Evolutionary conservation across 2,888 invertebrate species (phyloP).

Genomic region (Nineta flava): DNA sequence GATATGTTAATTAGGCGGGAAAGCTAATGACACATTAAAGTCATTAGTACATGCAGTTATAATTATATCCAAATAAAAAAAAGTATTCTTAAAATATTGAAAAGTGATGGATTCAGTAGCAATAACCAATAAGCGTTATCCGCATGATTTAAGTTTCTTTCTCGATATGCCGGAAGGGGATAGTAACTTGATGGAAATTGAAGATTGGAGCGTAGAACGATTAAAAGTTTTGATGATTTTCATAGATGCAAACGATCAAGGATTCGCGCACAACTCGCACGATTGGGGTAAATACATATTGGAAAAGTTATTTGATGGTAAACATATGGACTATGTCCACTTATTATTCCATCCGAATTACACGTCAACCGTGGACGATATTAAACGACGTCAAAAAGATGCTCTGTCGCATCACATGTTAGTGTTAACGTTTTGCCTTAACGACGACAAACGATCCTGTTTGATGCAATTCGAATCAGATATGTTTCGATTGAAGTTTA

Average conservation of each 20-base stretch:
- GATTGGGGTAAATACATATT: slow-evolving; percentile 51
- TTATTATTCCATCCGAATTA: slow-evolving; percentile 39
- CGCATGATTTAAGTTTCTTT: slow-evolving; percentile 67
- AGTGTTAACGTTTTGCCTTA: slow-evolving; percentile 77
- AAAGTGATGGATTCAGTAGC: too few species aligned
- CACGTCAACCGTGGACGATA: slow-evolving; percentile 39
- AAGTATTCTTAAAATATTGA: too few species aligned
- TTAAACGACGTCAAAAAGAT: slow-evolving; percentile 58
- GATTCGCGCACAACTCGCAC: slow-evolving; percentile 41
- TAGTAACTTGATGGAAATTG: slow-evolving; percentile 69
- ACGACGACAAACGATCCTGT: slow-evolving; percentile 75
- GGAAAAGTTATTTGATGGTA: slow-evolving; percentile 48
- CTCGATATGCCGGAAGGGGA: slow-evolving; percentile 54
- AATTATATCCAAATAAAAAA: too few species aligned
- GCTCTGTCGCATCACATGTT: slow-evolving; percentile 88
- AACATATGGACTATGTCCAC: slow-evolving; percentile 45
- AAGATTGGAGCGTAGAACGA: slow-evolving; percentile 72
- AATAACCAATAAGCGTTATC: too few species aligned
- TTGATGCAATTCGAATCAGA: slow-evolving; percentile 80
- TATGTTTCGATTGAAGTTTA: slow-evolving; percentile 67
- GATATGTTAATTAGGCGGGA: too few species aligned
- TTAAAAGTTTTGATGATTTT: slow-evolving; percentile 61
- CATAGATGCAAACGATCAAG: slow-evolving; percentile 53
- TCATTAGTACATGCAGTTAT: too few species aligned
- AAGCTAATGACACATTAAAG: too few species aligned